Conservation (phyloP, 2,797 vertebrate genomes). For the Lates japonicus region DNA sequence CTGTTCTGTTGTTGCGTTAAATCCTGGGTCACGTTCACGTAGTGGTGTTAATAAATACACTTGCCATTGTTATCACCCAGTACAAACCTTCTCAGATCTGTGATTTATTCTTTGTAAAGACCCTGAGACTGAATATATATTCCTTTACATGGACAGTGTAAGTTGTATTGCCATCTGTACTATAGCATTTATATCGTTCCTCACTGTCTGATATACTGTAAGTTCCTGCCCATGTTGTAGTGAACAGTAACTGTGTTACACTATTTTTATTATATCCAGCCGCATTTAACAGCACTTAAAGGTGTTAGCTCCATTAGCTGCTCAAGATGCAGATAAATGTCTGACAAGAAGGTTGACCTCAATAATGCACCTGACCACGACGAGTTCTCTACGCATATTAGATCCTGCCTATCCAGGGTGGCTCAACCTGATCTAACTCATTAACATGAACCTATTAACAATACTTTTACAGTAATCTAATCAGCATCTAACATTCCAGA, state of each 20-base stretch:
- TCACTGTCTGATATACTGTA: not conserved
- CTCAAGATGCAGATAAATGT: not conserved
- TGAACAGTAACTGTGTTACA: not conserved
- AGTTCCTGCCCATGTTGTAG: not conserved
- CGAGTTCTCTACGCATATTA: not conserved
- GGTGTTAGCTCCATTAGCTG: not conserved
- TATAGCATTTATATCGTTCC: not conserved
- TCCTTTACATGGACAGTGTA: not conserved
- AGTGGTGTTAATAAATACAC: too few species aligned
- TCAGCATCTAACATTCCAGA: constrained; percentile 8
- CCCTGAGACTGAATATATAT: constrained; percentile 6
- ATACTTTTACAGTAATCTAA: not conserved
- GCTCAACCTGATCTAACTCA: constrained; percentile 9
- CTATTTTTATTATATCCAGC: not conserved
- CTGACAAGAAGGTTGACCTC: not conserved
- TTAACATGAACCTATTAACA: constrained; percentile 25
- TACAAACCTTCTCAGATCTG: constrained; percentile 19
- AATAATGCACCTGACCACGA: not conserved
- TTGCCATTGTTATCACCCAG: constrained; percentile 20
- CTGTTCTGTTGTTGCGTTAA: not conserved
- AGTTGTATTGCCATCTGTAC: not conserved
- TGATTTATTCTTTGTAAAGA: constrained; percentile 42
- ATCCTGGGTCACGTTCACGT: too few species aligned
- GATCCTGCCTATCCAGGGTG: not conserved
- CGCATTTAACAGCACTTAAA: not conserved